These are phyloP conservation scores for Drosophila melanosoma DNA, from an alignment of 2,888 invertebrate genomes.

Conservation along the genomic window DNA sequence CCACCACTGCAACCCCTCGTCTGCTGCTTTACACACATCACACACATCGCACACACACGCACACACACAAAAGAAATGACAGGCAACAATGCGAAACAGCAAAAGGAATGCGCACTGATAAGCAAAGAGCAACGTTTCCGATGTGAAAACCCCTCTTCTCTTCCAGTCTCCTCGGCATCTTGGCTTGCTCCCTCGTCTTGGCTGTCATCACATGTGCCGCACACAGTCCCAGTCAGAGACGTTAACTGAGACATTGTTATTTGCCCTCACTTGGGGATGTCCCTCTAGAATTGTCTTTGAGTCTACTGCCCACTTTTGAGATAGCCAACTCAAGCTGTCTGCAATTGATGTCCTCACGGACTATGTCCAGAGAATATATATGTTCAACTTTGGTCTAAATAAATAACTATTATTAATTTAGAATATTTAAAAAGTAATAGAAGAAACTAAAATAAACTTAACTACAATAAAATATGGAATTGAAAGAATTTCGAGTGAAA, in stretches of 20 bases:
- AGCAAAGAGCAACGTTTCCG: slow-evolving; percentile 66
- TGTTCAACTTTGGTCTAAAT: neutral
- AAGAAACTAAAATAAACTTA: neutral
- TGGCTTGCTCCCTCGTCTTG: slow-evolving; percentile 28
- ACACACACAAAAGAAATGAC: slow-evolving; percentile 15
- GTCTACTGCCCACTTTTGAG: neutral
- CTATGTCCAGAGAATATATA: neutral
- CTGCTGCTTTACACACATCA: slow-evolving; percentile 9
- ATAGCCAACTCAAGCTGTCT: no score
- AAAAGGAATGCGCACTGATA: slow-evolving; percentile 68
- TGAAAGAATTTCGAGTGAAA: neutral
- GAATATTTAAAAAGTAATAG: neutral
- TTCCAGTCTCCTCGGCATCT: slow-evolving; percentile 11
- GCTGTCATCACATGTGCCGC: slow-evolving; percentile 52
- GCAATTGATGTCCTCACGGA: neutral
- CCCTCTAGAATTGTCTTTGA: neutral
- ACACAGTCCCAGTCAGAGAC: slow-evolving; percentile 27
- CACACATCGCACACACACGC: slow-evolving; percentile 20
- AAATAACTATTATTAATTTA: neutral
- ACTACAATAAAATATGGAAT: neutral
- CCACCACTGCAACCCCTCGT: slow-evolving; percentile 1
- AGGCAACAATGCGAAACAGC: slow-evolving; percentile 63
- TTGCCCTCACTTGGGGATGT: slow-evolving; percentile 22
- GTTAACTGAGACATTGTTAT: slow-evolving; percentile 50
- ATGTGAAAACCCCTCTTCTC: slow-evolving; percentile 31